These are phyloP conservation scores for Drosophila tani DNA, from an alignment of 1,140 invertebrate genomes.

Conservation along the genomic window DNA sequence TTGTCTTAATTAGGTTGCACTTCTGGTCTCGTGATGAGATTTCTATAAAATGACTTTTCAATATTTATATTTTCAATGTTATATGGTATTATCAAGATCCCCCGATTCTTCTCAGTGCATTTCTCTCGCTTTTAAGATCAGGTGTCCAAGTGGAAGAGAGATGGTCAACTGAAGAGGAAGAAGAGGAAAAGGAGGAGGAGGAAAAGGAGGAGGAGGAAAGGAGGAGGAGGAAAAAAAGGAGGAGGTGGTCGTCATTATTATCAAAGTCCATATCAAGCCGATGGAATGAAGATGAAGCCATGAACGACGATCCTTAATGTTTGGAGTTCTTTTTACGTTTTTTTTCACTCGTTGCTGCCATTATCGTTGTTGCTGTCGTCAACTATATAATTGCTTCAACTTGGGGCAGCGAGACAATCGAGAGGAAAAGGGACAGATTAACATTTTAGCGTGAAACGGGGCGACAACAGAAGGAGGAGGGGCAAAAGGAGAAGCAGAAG, in stretches of 20 bases:
- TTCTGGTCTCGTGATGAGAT: background rate
- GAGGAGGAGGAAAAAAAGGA: background rate
- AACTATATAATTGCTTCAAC: slow-evolving; percentile 53
- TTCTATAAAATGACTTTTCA: no score
- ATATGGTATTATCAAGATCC: background rate
- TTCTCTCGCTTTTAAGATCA: slow-evolving; percentile 5
- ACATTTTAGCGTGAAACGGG: slow-evolving; percentile 75
- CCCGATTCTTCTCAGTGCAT: slow-evolving; percentile 1
- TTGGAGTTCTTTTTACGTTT: background rate
- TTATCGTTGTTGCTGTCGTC: slow-evolving; percentile 34
- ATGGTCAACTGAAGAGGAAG: background rate
- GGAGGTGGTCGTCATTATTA: slow-evolving; percentile 15
- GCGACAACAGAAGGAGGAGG: slow-evolving; percentile 20
- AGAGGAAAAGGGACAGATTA: slow-evolving; percentile 72
- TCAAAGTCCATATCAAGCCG: slow-evolving; percentile 33
- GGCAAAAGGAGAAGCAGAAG: slow-evolving; percentile 5
- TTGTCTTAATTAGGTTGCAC: background rate
- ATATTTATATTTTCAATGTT: background rate
- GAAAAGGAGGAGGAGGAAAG: no score
- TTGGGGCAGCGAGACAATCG: slow-evolving; percentile 18
- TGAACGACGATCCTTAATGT: slow-evolving; percentile 22
- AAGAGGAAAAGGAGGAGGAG: background rate
- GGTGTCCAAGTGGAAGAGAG: slow-evolving; percentile 5
- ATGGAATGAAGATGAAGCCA: slow-evolving; percentile 48
- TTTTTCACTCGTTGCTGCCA: slow-evolving; percentile 8